Evolutionary conservation across 2,888 invertebrate species (phyloP).

Genomic region (Drosophila recens): DNA sequence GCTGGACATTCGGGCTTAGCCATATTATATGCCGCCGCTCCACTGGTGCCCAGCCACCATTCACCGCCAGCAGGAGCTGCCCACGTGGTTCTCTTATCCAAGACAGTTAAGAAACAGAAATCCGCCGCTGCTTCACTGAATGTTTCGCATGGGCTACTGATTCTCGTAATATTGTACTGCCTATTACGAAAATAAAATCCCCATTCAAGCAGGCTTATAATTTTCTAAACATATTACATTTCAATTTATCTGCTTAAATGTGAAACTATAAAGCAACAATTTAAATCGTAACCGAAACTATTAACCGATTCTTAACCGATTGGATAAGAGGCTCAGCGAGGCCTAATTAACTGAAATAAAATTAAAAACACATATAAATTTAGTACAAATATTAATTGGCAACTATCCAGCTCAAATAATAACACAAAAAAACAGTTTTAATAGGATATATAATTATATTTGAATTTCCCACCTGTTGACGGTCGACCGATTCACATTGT

Average conservation of each 20-base stretch:
- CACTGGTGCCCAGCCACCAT: neutral
- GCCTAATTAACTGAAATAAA: no score
- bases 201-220: neutral
- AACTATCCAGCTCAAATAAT: no score
- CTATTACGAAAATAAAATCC: constrained; percentile 12
- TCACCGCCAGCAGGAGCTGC: constrained; percentile 9
- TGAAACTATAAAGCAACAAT: no score
- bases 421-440: neutral
- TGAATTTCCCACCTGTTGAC: neutral
- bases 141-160: constrained; percentile 27
- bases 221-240: neutral
- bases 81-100: constrained; percentile 41
- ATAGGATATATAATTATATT: neutral
- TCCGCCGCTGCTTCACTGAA: constrained; percentile 29
- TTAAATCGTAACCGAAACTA: no score
- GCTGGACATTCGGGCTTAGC: constrained; percentile 6
- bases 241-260: neutral
- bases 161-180: constrained; percentile 32
- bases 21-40: constrained; percentile 27
- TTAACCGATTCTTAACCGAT: no score
- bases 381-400: no score
- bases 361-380: no score
- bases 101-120: constrained; percentile 43
- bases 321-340: no score
- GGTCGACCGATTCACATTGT: neutral